Base-by-base conservation (phyloP, 2,113 vertebrate genomes). In the Clarias gariepinus region DNA sequence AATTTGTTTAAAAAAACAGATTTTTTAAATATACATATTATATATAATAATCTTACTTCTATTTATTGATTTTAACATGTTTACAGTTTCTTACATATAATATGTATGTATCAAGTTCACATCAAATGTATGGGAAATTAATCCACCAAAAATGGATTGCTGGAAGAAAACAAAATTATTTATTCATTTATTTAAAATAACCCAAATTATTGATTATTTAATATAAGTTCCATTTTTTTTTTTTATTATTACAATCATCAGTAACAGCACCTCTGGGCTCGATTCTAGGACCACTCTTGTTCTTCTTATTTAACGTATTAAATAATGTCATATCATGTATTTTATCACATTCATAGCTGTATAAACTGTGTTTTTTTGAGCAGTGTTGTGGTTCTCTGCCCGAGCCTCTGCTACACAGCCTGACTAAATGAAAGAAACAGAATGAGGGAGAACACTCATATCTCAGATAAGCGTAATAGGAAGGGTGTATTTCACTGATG, bases 401-500 rank as follows among this genome's bases (percentile, higher is more conserved):
- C 41, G 78, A 36, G 4, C 30, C 23, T 64, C 79, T 36, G 30
- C 11, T 21, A 47, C 81, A 28, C 13, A 53, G 12, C 23, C 61
- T 64, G 33, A 84, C 47, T 33, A 76, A 52, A 60, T 33, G 21
- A 1, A 61, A 60, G 33, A 41, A 12, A 41, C 41, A 61, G 30
- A 66, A 41, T 2, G 23, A 64, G 36, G 25, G 23, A 21, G 19
- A 55, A 66, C n/a, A 82, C 18, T 52, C 6, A 19, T 83, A 69
- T 69, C 64, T 83, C 82, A 57, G 41, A 57, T 69, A n/a, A 69
- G 52, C 33, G 41, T 71, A 57, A 69, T 21, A 33, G 64, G 66
- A 83, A 83, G 82, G 82, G 82, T 57, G 52, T 3, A 68, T 21
- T 68, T 23, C 41, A 25, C 30, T 81, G 9, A 21, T 81, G 81